Evolutionary conservation across 1,140 invertebrate genomes (phyloP), one percentile per base, ranked within the genome.

Genomic region (Harlomillsia oculata): DNA sequence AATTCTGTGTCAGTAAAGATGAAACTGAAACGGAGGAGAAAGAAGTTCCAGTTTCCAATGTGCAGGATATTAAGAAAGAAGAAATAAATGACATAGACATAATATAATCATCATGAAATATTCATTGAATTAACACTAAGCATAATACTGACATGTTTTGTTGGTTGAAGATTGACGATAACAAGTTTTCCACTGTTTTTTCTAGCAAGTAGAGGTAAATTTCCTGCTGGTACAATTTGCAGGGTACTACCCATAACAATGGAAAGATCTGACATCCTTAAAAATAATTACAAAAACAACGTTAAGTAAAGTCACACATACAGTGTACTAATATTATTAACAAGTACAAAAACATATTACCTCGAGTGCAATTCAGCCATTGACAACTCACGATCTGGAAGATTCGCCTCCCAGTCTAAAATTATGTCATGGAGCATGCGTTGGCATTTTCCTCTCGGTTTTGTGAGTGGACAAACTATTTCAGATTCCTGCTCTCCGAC

Each of bases 221-320:
- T 92, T 29, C 92, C 94, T 75, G 91, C 94, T 45, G 96, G 96
- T 66, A 94, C 80, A 66, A 99, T 99, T 80, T 99, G 95, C 39
- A 98, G 74, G 18, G 93, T 96, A 34, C 94, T 97, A 34, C 96
- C 96, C 43, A 99, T 75, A 66, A 89, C 92, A 66, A 98, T 83
- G 71, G 87, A 90, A 25, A 98, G 72, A 75, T 97, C 92, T 25
- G 91, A 84, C 11, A 9, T 20, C n/a, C 11, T 29, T 59, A 34
- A 50, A 56, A 59, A 40, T 30, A 13, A 11, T 40, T 18, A 2
- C 5, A 34, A 41, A 55, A 29, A 36, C 25, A 29, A 25, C 9
- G 43, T 1, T 44, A 29, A 13, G 29, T 53, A 13, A 34, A 13
- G 1, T 29, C 21, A 32, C 29, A 34, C 32, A 34, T n/a, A 34